phyloP scores from a whole-genome alignment of 2,113 vertebrate genomes.

The Numenius arquata region DNA sequence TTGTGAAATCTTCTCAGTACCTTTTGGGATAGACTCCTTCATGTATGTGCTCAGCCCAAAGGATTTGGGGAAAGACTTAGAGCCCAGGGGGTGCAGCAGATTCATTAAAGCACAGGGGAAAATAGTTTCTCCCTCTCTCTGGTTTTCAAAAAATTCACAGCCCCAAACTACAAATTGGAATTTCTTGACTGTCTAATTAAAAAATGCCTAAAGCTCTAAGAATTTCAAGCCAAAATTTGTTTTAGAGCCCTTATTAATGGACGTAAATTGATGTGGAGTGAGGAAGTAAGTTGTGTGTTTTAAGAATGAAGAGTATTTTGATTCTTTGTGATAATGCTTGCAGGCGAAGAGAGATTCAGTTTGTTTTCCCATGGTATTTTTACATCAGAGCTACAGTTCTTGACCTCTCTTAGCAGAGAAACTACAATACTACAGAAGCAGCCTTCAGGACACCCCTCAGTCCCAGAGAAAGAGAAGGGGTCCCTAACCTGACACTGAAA shows the following conservation, averaged over 20 bases:
- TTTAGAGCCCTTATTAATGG: background rate
- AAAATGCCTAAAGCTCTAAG: slow-evolving; percentile 1
- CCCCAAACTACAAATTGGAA: background rate
- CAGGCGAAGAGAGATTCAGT: background rate
- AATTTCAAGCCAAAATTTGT: background rate
- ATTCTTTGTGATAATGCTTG: background rate
- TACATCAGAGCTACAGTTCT: background rate
- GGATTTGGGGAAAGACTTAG: background rate
- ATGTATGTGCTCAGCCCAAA: background rate
- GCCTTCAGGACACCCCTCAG: background rate
- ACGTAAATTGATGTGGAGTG: background rate
- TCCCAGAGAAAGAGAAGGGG: background rate
- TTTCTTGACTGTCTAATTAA: slow-evolving; percentile 29
- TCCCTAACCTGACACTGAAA: background rate
- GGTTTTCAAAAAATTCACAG: slow-evolving; percentile 1
- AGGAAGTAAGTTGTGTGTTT: background rate
- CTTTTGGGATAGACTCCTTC: background rate
- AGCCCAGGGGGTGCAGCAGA: background rate
- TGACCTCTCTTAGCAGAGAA: background rate
- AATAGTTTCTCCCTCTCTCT: background rate
- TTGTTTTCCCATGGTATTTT: background rate
- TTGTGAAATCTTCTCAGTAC: background rate
- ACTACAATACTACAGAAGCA: background rate
- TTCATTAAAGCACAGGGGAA: background rate
- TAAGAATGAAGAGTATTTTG: slow-evolving; percentile 4